A percentile compares a stretch with the other conserved stretches of the same genome.
Evolutionary conservation across 2,888 invertebrate genomes (phyloP).

Genomic region (Habrosyne pyritoides): DNA sequence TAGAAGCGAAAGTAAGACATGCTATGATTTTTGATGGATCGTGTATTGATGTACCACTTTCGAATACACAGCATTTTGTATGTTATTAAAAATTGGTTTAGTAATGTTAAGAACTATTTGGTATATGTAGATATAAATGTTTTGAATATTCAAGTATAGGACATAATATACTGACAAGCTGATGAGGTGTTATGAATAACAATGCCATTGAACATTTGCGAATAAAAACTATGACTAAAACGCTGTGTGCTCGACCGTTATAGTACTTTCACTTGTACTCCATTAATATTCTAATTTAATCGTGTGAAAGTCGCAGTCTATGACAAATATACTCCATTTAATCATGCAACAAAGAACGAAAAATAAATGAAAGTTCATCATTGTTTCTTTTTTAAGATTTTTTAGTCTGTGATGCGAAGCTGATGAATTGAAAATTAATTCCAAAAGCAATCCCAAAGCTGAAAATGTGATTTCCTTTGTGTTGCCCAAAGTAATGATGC

Average conservation of each 20-base stretch:
- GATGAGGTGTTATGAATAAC: neutral
- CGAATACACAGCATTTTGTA: neutral
- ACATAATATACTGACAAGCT: no score
- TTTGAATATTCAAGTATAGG: no score
- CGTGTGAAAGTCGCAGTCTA: slow-evolving; percentile 14
- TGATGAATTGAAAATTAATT: slow-evolving; percentile 49
- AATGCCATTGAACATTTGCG: neutral
- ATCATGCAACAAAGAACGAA: neutral
- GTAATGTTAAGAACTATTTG: neutral
- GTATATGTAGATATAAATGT: no score
- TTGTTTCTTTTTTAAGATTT: neutral
- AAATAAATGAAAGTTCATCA: neutral
- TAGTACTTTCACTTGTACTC: slow-evolving; percentile 16
- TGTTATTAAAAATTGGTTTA: neutral
- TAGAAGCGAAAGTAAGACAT: slow-evolving; percentile 57
- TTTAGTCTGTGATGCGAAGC: slow-evolving; percentile 51
- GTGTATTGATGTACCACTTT: neutral
- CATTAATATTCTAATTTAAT: slow-evolving; percentile 11
- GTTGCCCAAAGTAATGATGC: slow-evolving; percentile 29
- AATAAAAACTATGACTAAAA: slow-evolving; percentile 7
- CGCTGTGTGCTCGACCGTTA: slow-evolving; percentile 17
- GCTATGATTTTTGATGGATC: slow-evolving; percentile 30
- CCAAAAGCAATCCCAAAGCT: slow-evolving; percentile 63
- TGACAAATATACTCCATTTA: slow-evolving; percentile 5
- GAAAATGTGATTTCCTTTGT: slow-evolving; percentile 28